Percentiles rank a stretch among this genome's conserved stretches.
Conservation (phyloP, 2,113 vertebrate genomes). For the Microcebus griseorufus region DNA sequence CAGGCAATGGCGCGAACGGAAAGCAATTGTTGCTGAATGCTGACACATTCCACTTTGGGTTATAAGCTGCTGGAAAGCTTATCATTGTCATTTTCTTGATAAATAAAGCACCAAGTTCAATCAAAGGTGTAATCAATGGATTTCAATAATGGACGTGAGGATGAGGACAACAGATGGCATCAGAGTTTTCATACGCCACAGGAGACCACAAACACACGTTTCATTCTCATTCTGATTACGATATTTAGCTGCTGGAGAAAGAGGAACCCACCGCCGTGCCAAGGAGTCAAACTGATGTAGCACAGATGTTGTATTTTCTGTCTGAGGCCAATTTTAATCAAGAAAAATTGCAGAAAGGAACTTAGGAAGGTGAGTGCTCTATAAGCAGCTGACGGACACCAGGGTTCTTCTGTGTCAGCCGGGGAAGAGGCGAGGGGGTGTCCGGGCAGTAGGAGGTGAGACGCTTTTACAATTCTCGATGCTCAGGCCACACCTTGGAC, state of each 20-base stretch:
- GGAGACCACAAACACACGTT: background rate
- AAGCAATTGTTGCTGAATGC: background rate
- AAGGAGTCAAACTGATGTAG: background rate
- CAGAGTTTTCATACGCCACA: rapidly evolving
- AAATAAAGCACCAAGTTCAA: background rate
- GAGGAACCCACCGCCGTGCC: background rate
- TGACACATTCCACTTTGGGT: background rate
- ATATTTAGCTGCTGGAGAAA: background rate
- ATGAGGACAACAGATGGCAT: slow-evolving; percentile 8
- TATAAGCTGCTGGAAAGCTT: background rate
- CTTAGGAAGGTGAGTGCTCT: background rate
- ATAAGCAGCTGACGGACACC: background rate
- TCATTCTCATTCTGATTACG: background rate
- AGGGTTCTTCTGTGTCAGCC: background rate
- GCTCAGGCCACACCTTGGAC: background rate
- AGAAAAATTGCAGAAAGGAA: background rate
- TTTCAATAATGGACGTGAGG: background rate
- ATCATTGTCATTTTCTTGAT: background rate
- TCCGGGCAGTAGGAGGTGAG: background rate
- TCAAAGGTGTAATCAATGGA: background rate
- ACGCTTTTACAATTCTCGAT: background rate
- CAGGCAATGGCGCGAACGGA: background rate
- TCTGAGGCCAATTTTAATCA: background rate
- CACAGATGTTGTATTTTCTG: background rate
- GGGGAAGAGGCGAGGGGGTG: background rate